These are phyloP conservation scores for Cosmia trapezina DNA, from an alignment of 2,888 invertebrate genomes.

Conservation along the genomic window DNA sequence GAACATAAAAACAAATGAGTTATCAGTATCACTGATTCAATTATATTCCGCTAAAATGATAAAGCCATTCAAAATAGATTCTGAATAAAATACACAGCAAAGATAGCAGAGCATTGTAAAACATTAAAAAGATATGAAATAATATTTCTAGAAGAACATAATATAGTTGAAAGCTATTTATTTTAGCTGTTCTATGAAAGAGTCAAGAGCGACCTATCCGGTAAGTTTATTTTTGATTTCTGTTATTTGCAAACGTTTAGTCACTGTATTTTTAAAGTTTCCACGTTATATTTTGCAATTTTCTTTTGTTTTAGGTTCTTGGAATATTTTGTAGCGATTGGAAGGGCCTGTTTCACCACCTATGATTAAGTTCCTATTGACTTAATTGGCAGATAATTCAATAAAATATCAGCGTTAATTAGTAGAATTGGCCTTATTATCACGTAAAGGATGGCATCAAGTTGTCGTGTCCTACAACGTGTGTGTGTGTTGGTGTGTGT, in stretches of 20 bases:
- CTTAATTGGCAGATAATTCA: too few species aligned
- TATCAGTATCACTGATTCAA: not conserved
- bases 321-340: not conserved
- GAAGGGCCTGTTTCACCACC: too few species aligned
- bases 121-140: slow-evolving; percentile 13
- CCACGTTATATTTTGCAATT: not conserved
- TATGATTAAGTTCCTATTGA: too few species aligned
- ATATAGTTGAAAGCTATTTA: slow-evolving; percentile 19
- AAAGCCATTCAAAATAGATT: not conserved
- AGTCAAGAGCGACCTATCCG: slow-evolving; percentile 8
- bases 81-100: not conserved
- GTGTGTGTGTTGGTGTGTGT: too few species aligned
- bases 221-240: slow-evolving; percentile 28
- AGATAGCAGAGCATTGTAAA: not conserved
- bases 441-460: not conserved
- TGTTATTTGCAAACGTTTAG: slow-evolving; percentile 2
- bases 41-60: not conserved
- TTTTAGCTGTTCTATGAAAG: slow-evolving; percentile 24
- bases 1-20: not conserved
- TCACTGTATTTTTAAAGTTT: slow-evolving; percentile 16
- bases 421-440: too few species aligned
- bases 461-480: not conserved
- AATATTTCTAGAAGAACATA: slow-evolving; percentile 2
- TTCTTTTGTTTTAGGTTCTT: not conserved
- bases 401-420: too few species aligned